phyloP scores from a whole-genome alignment of 2,888 invertebrate species.

The Papilio elwesi region DNA sequence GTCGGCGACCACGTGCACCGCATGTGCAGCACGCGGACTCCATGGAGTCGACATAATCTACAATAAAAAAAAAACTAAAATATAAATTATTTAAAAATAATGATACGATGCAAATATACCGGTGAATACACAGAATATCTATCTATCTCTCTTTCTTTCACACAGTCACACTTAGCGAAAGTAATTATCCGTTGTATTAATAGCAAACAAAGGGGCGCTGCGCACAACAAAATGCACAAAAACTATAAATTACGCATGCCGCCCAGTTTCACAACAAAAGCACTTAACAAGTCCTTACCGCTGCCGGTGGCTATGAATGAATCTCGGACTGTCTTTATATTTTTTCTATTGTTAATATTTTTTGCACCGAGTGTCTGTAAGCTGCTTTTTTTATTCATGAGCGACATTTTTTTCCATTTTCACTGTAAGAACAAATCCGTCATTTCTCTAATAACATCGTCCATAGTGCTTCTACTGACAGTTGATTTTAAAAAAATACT shows the following conservation, averaged over 20 bases:
- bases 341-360: slow-evolving; percentile 26
- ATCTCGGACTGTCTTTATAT: slow-evolving; percentile 22
- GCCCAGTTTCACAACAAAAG: slow-evolving; percentile 33
- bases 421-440: slow-evolving; percentile 20
- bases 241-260: slow-evolving; percentile 34
- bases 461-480: background rate
- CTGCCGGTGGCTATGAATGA: slow-evolving; percentile 19
- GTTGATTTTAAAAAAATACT: no score
- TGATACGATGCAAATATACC: no score
- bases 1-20: no score
- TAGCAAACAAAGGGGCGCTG: slow-evolving; percentile 22
- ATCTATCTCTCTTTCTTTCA: no score
- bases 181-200: slow-evolving; percentile 28
- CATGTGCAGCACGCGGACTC: no score
- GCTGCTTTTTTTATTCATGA: slow-evolving; percentile 29
- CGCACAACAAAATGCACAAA: slow-evolving; percentile 33
- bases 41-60: no score
- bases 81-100: no score
- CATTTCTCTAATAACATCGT: slow-evolving; percentile 30
- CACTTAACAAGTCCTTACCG: slow-evolving; percentile 35
- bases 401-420: background rate
- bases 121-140: no score
- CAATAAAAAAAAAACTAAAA: no score
- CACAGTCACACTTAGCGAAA: slow-evolving; percentile 18
- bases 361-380: slow-evolving; percentile 22